phyloP scores from a whole-genome alignment of 2,113 vertebrate genomes.

The Crypturellus undulatus region DNA sequence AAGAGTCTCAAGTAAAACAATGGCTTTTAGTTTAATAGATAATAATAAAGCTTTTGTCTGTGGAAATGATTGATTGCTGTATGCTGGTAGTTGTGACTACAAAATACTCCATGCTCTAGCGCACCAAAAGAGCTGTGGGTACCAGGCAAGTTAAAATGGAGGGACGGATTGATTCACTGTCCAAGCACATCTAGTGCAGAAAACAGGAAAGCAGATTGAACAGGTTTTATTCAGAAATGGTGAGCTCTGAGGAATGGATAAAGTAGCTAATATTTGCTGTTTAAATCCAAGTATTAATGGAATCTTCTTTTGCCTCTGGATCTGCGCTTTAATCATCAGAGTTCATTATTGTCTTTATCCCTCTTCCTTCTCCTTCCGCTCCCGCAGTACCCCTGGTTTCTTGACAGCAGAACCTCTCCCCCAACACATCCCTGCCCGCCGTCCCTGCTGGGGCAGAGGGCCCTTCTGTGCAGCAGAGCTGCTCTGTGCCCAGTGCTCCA shows the following conservation, averaged over 20 bases:
- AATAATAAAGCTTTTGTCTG: background rate
- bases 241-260: background rate
- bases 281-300: background rate
- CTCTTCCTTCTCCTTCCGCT: background rate
- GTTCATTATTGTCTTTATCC: background rate
- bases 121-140: background rate
- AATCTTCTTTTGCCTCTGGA: background rate
- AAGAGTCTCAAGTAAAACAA: background rate
- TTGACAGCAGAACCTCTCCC: background rate
- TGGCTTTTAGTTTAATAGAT: background rate
- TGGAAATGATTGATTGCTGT: background rate
- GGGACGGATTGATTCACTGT: background rate
- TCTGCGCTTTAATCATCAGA: background rate
- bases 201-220: background rate
- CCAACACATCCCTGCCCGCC: background rate
- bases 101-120: background rate
- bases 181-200: background rate
- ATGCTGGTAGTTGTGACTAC: background rate
- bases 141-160: slow-evolving; percentile 20
- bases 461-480: background rate
- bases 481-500: background rate
- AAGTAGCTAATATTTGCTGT: background rate
- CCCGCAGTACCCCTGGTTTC: background rate
- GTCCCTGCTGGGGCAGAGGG: background rate
- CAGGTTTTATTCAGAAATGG: background rate